Conservation (phyloP, 2,113 vertebrate genomes). For the Neotoma lepida region DNA sequence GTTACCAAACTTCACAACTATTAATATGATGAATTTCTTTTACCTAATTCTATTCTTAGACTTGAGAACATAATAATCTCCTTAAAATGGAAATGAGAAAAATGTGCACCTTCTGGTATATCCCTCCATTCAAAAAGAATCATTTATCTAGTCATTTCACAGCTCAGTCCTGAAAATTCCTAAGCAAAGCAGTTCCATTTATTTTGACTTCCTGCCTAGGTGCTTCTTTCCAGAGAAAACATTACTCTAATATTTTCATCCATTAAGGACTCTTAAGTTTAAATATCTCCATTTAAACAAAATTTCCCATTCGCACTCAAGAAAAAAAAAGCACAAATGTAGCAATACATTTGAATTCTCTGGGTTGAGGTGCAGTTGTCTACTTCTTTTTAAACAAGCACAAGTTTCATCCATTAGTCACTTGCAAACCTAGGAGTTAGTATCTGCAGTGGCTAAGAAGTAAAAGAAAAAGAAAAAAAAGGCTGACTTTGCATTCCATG, state of each 20-base stretch:
- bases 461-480: slow-evolving; percentile 5
- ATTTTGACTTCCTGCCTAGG: slow-evolving; percentile 74
- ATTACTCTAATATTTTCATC: slow-evolving; percentile 70
- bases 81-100: slow-evolving; percentile 61
- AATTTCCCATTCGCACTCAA: slow-evolving; percentile 28
- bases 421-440: not conserved
- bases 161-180: slow-evolving; percentile 73
- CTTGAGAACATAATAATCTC: not conserved
- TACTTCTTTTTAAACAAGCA: not conserved
- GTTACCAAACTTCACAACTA: slow-evolving; percentile 41
- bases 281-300: slow-evolving; percentile 63
- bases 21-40: slow-evolving; percentile 43
- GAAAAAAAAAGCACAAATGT: not conserved
- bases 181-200: slow-evolving; percentile 74
- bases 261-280: slow-evolving; percentile 77
- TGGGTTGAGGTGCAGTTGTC: not conserved
- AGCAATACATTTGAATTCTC: not conserved
- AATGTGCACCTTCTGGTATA: not conserved
- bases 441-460: slow-evolving; percentile 40
- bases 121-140: slow-evolving; percentile 19
- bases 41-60: not conserved
- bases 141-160: slow-evolving; percentile 66
- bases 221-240: slow-evolving; percentile 75
- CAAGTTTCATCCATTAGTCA: not conserved
- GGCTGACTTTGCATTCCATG: not conserved